These are phyloP conservation scores for Melinaea marsaeus DNA, from an alignment of 2,888 invertebrate species.

Conservation along the genomic window DNA sequence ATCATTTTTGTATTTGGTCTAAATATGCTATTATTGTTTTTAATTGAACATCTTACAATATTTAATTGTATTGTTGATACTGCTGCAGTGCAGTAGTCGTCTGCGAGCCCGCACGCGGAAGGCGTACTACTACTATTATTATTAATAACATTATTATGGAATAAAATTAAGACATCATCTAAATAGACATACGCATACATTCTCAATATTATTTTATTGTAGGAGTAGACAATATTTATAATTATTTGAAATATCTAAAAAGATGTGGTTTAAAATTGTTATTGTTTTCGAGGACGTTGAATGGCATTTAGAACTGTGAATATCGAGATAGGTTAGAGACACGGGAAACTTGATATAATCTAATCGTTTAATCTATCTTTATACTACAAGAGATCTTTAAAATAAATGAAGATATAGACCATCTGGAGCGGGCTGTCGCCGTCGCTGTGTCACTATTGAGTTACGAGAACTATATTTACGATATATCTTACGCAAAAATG, in stretches of 20 bases:
- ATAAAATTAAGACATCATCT: constrained; percentile 22
- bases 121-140: constrained; percentile 34
- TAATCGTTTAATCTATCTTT: background rate
- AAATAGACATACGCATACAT: constrained; percentile 25
- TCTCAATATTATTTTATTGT: constrained; percentile 18
- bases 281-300: background rate
- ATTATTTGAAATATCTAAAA: background rate
- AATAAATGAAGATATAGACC: constrained; percentile 15
- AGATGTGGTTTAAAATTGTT: background rate
- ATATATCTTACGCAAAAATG: constrained; percentile 27
- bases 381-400: constrained; percentile 12
- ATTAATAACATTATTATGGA: constrained; percentile 25
- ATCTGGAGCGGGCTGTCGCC: constrained; percentile 18
- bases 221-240: constrained; percentile 15
- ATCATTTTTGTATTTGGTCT: background rate
- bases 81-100: constrained; percentile 55
- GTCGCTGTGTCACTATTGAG: constrained; percentile 24
- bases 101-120: constrained; percentile 61
- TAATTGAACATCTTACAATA: constrained; percentile 1
- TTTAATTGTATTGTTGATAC: constrained; percentile 8
- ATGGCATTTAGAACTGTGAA: background rate
- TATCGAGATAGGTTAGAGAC: background rate
- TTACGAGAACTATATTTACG: constrained; percentile 23
- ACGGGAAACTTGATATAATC: constrained; percentile 9
- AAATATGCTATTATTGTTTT: too few relatives aligned